Percentiles rank a stretch among this genome's conserved stretches.
phyloP scores from a whole-genome alignment of 2,888 invertebrate species.

The Coleophora flavipennella region DNA sequence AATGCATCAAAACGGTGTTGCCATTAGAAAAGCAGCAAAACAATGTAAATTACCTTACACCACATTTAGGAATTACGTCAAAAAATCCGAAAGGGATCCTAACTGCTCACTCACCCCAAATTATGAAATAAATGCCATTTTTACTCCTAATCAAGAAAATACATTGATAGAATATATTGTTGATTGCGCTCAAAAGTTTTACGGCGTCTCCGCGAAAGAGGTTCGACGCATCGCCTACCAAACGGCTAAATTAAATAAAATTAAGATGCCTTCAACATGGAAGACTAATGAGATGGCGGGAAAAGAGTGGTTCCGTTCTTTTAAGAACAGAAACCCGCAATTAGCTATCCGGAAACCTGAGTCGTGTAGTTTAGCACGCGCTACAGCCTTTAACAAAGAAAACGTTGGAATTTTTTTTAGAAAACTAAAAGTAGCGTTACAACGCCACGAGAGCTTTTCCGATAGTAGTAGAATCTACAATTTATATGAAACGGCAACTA shows the following conservation, averaged over 20 bases:
- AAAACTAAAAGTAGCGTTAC: neutral
- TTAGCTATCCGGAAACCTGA: neutral
- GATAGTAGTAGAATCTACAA: slow-evolving; percentile 5
- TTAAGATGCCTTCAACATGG: slow-evolving; percentile 1
- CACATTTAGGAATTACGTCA: no score
- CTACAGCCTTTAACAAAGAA: slow-evolving; percentile 3
- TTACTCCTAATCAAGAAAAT: slow-evolving; percentile 1
- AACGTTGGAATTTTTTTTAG: neutral
- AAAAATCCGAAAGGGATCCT: neutral
- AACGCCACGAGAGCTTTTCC: neutral
- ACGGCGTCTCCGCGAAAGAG: neutral
- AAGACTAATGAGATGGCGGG: no score
- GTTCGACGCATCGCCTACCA: slow-evolving; percentile 1
- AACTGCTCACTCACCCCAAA: slow-evolving; percentile 1
- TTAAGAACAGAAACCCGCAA: neutral
- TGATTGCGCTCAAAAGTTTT: neutral
- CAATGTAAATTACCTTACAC: no score
- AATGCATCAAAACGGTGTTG: no score
- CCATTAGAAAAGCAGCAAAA: no score
- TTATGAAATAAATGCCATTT: slow-evolving; percentile 1
- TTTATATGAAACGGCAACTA: slow-evolving; percentile 8
- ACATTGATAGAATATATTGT: neutral
- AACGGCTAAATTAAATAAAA: neutral
- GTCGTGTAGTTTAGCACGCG: slow-evolving; percentile 1
- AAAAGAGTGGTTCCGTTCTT: slow-evolving; percentile 2